Conservation (phyloP, 2,888 invertebrate species). For the Meliscaeva auricollis region DNA sequence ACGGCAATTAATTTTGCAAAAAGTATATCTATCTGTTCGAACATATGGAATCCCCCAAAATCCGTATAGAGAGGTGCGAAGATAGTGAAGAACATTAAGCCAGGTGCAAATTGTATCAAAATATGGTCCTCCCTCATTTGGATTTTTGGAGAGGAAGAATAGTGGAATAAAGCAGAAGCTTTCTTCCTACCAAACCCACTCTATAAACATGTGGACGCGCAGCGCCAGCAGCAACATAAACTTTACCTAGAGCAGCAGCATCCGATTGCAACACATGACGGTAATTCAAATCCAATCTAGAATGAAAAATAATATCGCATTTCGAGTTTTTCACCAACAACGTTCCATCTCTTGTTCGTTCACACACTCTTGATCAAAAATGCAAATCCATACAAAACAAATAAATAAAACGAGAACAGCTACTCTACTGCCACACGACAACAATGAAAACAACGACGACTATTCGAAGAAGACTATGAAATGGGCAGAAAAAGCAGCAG, state of each 20-base stretch:
- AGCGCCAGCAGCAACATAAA: conserved; percentile 2
- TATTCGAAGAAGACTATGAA: neutral
- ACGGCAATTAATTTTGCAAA: conserved; percentile 26
- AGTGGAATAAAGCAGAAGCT: neutral
- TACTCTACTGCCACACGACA: conserved; percentile 7
- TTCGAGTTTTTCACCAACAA: conserved; percentile 27
- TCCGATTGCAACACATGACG: conserved; percentile 59
- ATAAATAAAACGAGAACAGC: conserved; percentile 40
- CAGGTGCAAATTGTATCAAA: conserved; percentile 22
- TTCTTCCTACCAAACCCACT: neutral
- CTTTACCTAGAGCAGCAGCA: conserved; percentile 18
- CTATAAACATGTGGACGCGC: neutral
- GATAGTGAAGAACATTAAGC: conserved; percentile 26
- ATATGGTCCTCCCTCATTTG: neutral
- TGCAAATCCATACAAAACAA: conserved; percentile 66
- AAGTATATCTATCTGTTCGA: conserved; percentile 7
- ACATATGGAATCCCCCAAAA: conserved; percentile 7
- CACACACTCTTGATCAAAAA: conserved; percentile 70
- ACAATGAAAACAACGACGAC: neutral
- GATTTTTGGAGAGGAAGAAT: too few relatives aligned
- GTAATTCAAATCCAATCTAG: conserved; percentile 73
- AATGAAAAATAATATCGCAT: conserved; percentile 70
- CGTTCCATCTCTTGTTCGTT: conserved; percentile 55
- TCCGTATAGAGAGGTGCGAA: neutral
- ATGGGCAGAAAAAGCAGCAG: conserved; percentile 1